These are phyloP conservation scores for Poecilus cupreus DNA, from an alignment of 2,888 invertebrate genomes.

Conservation along the genomic window DNA sequence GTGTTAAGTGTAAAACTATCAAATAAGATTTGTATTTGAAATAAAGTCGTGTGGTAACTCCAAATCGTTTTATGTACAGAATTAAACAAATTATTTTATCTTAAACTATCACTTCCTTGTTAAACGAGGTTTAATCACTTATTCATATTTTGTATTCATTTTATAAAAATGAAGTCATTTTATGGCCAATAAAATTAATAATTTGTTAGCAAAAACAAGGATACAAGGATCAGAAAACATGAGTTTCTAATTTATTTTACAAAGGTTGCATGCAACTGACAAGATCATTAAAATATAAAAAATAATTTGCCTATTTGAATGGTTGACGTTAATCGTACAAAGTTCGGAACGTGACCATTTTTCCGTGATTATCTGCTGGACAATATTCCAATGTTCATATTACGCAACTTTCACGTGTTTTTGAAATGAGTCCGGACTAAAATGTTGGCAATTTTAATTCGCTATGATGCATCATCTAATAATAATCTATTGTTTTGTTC, in stretches of 20 bases:
- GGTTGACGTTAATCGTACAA: neutral
- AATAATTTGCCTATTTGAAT: conserved; percentile 4
- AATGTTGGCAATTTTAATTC: neutral
- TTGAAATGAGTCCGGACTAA: neutral
- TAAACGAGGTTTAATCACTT: too few species aligned
- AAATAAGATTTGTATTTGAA: too few species aligned
- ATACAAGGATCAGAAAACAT: neutral
- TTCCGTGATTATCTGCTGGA: conserved; percentile 1
- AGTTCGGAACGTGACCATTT: conserved; percentile 8
- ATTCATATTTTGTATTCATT: too few species aligned
- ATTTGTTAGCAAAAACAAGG: neutral
- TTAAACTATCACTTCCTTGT: too few species aligned
- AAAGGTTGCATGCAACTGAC: neutral
- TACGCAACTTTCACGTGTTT: conserved; percentile 15
- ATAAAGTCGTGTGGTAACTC: too few species aligned
- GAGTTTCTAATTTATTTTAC: neutral
- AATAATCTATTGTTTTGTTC: neutral
- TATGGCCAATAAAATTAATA: too few species aligned
- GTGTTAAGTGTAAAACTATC: too few species aligned
- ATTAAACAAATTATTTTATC: too few species aligned
- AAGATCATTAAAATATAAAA: conserved; percentile 4
- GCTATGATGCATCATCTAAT: neutral
- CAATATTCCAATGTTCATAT: conserved; percentile 21
- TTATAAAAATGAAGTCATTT: too few species aligned
- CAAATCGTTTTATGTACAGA: too few species aligned